A percentile compares a stretch with the other conserved stretches of the same genome.
Conservation (phyloP, 2,797 vertebrate genomes). For the Sebastes vulpes region DNA sequence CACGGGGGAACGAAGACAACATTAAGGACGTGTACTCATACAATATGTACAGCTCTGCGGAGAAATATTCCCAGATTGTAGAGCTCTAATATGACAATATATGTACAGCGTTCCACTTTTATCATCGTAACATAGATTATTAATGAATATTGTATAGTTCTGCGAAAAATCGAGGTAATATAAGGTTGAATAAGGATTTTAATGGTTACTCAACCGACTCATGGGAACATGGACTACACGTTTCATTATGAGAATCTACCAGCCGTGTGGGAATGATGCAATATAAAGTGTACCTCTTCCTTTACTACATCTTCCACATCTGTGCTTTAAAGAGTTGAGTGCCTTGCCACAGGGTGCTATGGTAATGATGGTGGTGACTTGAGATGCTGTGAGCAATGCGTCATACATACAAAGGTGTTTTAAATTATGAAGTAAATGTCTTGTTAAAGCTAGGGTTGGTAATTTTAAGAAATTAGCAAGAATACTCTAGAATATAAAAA, state of each 20-base stretch:
- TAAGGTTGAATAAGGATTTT: constrained; percentile 28
- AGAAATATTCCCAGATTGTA: constrained; percentile 42
- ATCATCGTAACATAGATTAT: constrained; percentile 59
- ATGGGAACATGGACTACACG: constrained; percentile 18
- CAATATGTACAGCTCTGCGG: constrained; percentile 65
- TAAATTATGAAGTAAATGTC: neutral
- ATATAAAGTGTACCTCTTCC: neutral
- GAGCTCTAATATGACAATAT: constrained; percentile 48
- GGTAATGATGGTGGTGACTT: neutral
- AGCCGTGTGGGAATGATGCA: neutral
- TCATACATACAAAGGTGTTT: neutral
- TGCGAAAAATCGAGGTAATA: constrained; percentile 46
- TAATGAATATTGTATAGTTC: constrained; percentile 46
- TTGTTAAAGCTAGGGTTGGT: neutral
- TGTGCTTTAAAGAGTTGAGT: neutral
- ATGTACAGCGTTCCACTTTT: constrained; percentile 48
- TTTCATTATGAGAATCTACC: neutral
- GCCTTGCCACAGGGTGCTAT: neutral
- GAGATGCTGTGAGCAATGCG: neutral
- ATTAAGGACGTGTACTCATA: constrained; percentile 63
- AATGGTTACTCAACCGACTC: constrained; percentile 18
- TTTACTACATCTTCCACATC: neutral
- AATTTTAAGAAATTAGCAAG: neutral
- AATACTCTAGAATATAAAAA: no score
- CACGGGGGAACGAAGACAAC: constrained; percentile 44